Conservation (phyloP, 2,888 invertebrate genomes). For the Creontiades dilutus region DNA sequence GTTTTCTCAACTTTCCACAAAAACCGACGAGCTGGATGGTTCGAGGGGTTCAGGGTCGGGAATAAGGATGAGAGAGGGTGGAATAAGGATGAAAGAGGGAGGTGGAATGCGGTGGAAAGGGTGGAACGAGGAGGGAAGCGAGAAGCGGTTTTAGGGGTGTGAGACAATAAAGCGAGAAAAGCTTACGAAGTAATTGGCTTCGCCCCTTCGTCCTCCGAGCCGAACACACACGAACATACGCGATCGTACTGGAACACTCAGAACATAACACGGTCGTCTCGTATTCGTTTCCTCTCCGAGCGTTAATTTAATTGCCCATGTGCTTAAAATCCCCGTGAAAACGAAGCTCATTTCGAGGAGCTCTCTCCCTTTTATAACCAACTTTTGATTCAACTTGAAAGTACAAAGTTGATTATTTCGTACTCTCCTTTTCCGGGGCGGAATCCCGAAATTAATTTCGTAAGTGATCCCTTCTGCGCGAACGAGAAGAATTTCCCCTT, state of each 20-base stretch:
- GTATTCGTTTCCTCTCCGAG: not conserved
- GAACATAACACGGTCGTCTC: not conserved
- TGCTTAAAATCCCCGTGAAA: not conserved
- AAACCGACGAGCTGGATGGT: not conserved
- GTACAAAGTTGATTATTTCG: slow-evolving; percentile 1
- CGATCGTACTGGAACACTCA: no score
- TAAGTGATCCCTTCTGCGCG: not conserved
- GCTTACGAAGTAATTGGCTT: slow-evolving; percentile 34
- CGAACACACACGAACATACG: no score
- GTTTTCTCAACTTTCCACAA: not conserved
- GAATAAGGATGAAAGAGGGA: no score
- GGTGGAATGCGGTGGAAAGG: not conserved
- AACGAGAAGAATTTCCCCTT: not conserved
- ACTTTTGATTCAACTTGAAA: not conserved
- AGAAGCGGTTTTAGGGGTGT: slow-evolving; percentile 20
- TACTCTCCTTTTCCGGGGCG: not conserved
- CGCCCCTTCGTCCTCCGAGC: not conserved
- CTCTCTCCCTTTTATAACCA: not conserved
- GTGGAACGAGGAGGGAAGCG: not conserved
- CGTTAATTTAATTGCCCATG: slow-evolving; percentile 13
- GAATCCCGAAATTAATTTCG: not conserved
- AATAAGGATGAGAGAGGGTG: no score
- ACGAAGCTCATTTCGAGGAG: not conserved
- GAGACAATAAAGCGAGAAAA: slow-evolving; percentile 35
- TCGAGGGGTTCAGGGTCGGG: no score